phyloP scores from a whole-genome alignment of 2,888 invertebrate genomes.

The Apodemia mormo region DNA sequence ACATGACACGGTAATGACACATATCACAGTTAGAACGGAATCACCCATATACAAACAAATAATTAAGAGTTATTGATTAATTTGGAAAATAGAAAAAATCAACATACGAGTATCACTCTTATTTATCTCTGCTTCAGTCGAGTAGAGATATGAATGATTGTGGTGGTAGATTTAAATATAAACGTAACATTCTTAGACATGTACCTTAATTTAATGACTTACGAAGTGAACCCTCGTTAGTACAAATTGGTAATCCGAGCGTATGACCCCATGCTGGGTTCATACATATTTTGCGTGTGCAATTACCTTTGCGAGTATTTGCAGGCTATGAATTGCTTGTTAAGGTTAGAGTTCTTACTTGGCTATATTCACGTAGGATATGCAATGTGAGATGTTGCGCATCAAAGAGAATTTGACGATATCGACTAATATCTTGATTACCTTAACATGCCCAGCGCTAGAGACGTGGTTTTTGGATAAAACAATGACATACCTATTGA shows the following conservation, averaged over 20 bases:
- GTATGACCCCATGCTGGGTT: slow-evolving; percentile 35
- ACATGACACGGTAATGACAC: too few species aligned
- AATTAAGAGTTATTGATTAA: too few species aligned
- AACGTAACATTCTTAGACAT: not conserved
- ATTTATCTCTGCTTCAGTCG: not conserved
- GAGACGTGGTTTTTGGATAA: too few species aligned
- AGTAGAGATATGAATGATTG: not conserved
- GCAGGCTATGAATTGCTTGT: not conserved
- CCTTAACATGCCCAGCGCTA: too few species aligned
- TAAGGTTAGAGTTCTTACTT: not conserved
- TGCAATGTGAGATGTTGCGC: not conserved
- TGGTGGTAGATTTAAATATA: not conserved
- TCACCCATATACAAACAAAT: too few species aligned
- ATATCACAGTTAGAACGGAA: too few species aligned
- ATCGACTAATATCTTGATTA: too few species aligned
- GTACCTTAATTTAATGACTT: slow-evolving; percentile 32
- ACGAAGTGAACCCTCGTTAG: slow-evolving; percentile 40
- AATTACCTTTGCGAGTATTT: slow-evolving; percentile 12
- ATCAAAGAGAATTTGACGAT: too few species aligned
- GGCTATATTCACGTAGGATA: not conserved
- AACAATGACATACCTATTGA: too few species aligned
- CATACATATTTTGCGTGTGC: slow-evolving; percentile 24
- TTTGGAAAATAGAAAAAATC: too few species aligned
- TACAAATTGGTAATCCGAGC: slow-evolving; percentile 69
- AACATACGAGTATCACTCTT: too few species aligned